A percentile compares a stretch with the other conserved stretches of the same genome.
phyloP scores from a whole-genome alignment of 2,888 invertebrate species.

The Pyrgus malvae region DNA sequence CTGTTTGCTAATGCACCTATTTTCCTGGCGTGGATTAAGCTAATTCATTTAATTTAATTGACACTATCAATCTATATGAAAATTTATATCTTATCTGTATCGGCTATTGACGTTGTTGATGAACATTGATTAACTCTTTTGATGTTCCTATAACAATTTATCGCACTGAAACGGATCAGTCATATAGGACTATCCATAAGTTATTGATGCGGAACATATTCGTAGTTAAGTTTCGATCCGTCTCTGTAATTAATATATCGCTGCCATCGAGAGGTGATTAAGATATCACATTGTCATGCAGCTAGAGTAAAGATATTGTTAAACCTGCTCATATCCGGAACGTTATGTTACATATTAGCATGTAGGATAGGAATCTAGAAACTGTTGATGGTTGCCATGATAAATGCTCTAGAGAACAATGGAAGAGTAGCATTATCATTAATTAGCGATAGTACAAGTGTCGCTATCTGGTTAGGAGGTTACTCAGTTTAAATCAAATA shows the following conservation, averaged over 20 bases:
- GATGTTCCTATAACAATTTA: background rate
- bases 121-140: background rate
- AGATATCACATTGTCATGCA: constrained; percentile 9
- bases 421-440: background rate
- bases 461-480: background rate
- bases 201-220: constrained; percentile 1
- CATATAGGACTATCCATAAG: background rate
- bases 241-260: constrained; percentile 18
- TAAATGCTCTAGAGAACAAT: background rate
- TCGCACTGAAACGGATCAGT: background rate
- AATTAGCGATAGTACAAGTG: background rate
- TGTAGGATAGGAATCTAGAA: constrained; percentile 16
- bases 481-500: background rate
- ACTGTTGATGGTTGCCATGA: constrained; percentile 1
- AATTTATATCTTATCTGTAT: no score
- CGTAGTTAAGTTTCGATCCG: constrained; percentile 4
- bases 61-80: no score
- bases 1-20: no score
- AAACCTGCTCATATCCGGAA: constrained; percentile 15
- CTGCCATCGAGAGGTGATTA: constrained; percentile 5
- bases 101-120: background rate
- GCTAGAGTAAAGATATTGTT: constrained; percentile 15
- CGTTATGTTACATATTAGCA: constrained; percentile 1
- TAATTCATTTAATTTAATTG: no score
- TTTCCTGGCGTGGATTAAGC: no score